Base-by-base conservation (phyloP, 2,113 vertebrate species). In the Uria aalge region DNA sequence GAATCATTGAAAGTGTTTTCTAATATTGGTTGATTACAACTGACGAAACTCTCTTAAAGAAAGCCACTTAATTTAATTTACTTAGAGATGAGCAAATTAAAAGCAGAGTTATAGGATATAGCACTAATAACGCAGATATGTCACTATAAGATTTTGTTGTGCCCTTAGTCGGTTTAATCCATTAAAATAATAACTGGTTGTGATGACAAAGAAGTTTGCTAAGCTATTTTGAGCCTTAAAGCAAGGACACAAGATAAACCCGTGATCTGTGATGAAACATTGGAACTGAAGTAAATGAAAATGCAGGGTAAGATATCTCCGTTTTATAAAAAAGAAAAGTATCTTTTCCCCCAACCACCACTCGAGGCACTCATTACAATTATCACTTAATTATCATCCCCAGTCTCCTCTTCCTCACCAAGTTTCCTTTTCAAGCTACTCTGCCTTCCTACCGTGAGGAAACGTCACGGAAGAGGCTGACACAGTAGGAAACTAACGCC, bases 61-160 rank as follows among this genome's bases (percentile, higher is more conserved):
- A 68, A 73, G 59, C 24, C 43, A 72, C 20, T 80, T 69, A n/a
- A 92, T 66, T 82, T 88, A 75, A 94, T 82, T 92, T 75, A 94
- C 23, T 66, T 71, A 74, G 79, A 82, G 50, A 48, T 0, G 21
- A 62, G n/a, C 50, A 93, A 85, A 91, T 78, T 41, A 89, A 85
- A 93, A 95, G 69, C 63, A 80, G 64, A 95, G 74, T 95, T 77
- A 94, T 18, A 45, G 82, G 79, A 73, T 15, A 74, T 8, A 92
- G 55, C 18, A 56, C 45, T 71, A 71, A 40, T 55, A 91, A 66
- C 3, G 41, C 47, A 84, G 60, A 59, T 63, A 71, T 5, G 26
- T 57, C 63, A 50, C 36, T 22, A 1, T 4, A 67, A 55, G 63
- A 52, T 64, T 84, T 67, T 60, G 34, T 27, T 43, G 48, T 68